phyloP scores from a whole-genome alignment of 2,797 vertebrate species.

The Percopsis omiscomaycus region DNA sequence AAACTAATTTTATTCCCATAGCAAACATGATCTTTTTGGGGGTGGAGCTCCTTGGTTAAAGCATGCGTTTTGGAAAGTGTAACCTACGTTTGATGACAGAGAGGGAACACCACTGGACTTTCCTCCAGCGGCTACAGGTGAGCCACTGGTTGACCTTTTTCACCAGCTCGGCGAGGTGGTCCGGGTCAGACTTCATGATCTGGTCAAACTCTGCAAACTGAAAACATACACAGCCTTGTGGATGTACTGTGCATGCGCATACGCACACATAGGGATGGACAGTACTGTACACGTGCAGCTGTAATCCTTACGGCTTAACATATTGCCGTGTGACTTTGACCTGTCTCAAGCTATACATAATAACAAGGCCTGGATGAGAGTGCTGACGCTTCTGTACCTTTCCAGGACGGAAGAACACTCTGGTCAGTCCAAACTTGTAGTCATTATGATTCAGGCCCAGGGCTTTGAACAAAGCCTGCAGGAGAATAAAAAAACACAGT shows the following conservation, averaged over 20 bases:
- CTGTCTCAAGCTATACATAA: not conserved
- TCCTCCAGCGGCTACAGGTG: conserved; percentile 94
- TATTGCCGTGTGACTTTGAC: not conserved
- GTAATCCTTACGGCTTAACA: not conserved
- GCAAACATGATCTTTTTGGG: not conserved
- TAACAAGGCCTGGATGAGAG: not conserved
- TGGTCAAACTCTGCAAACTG: conserved; percentile 99
- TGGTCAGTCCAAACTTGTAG: conserved; percentile 97
- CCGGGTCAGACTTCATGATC: conserved; percentile 98
- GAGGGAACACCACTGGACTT: conserved; percentile 94
- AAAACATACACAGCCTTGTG: conserved; percentile 13
- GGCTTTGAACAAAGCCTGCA: conserved; percentile 96
- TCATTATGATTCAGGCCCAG: conserved; percentile 93
- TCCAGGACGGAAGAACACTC: conserved; percentile 97
- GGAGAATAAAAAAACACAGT: conserved; percentile 33
- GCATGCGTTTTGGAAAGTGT: not conserved
- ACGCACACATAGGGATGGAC: not conserved
- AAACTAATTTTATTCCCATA: not conserved
- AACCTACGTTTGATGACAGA: conserved; percentile 95
- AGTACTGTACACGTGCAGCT: too few relatives aligned
- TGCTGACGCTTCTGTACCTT: conserved; percentile 81
- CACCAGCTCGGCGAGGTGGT: conserved; percentile 93
- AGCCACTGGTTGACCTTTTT: conserved; percentile 95
- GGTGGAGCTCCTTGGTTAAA: not conserved
- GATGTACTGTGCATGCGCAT: not conserved